Evolutionary conservation across 2,797 vertebrate genomes (phyloP), one percentile per base, ranked within the genome.

Genomic region (Hypotaenidia okinawae): DNA sequence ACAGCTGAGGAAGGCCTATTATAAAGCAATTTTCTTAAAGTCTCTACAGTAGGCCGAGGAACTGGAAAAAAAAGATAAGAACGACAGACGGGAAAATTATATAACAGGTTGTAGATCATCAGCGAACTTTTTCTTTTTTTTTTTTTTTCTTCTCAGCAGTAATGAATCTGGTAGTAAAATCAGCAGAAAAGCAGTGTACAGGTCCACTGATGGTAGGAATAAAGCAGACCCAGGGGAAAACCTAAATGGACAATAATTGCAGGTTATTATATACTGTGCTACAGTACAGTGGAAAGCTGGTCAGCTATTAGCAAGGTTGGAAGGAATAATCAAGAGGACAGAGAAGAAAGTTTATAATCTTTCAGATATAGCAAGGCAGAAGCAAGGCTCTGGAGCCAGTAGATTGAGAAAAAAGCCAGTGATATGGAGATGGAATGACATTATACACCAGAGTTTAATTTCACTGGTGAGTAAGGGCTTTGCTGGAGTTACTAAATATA

Each of bases 221-320:
- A 97, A 97, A 98, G 91, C 94, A 97, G 96, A 95, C 97, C 94
- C 98, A 78, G 43, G 98, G 97, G 98, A 98, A 96, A 96, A 82
- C 90, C 97, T 98, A 98, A 98, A 97, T 97, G 97, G 97, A 97
- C 97, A 98, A 98, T 98, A 97, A 98, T 98, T 98, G 97, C 97
- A 97, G 97, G 97, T 97, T 98, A 98, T 98, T 98, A 97, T 96
- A 98, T 96, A 97, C 94, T 96, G 33, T 86, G 96, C 96, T 97
- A 92, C 94, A 97, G 95, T 96, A 88, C 95, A 95, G 96, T 94
- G 93, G 93, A 97, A 97, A 98, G 93, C 93, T 95, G 94, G 97
- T 97, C 96, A 82, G 96, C 97, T 97, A 97, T 98, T 98, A 98
- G 92, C 93, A 97, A 97, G 93, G 96, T 94, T 97, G 94, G 96